These are phyloP conservation scores for Parnassius glacialis DNA, from an alignment of 2,888 invertebrate genomes.

Conservation along the genomic window DNA sequence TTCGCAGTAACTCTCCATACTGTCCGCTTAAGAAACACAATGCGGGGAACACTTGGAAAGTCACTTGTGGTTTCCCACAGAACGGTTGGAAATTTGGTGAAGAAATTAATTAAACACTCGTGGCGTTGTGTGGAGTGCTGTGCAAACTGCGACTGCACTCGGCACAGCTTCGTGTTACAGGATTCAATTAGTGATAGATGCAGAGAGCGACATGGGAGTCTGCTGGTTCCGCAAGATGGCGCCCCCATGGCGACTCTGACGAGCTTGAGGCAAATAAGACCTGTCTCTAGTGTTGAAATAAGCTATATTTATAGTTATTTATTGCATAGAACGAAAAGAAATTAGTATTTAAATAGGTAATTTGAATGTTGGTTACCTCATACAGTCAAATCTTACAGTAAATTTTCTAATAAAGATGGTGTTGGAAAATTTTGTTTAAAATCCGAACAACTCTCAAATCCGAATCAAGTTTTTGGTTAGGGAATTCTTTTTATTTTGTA, in stretches of 20 bases:
- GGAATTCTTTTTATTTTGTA: too few species aligned
- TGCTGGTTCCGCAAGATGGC: conserved; percentile 4
- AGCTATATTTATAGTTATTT: too few species aligned
- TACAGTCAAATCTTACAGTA: too few species aligned
- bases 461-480: too few species aligned
- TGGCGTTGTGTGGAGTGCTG: conserved; percentile 30
- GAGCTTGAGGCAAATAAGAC: background rate
- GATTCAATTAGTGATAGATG: conserved; percentile 31
- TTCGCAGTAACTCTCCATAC: conserved; percentile 15
- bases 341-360: too few species aligned
- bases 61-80: conserved; percentile 22
- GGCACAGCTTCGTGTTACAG: conserved; percentile 31
- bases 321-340: too few species aligned
- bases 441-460: too few species aligned
- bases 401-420: too few species aligned
- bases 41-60: conserved; percentile 13
- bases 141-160: conserved; percentile 35
- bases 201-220: conserved; percentile 13
- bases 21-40: conserved; percentile 21
- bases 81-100: conserved; percentile 20
- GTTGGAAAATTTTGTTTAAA: too few species aligned
- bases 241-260: background rate
- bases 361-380: too few species aligned
- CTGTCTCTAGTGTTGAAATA: background rate
- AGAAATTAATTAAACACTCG: conserved; percentile 28